These are phyloP conservation scores for Pelmatolapia mariae DNA, from an alignment of 2,113 vertebrate species.

Conservation along the genomic window DNA sequence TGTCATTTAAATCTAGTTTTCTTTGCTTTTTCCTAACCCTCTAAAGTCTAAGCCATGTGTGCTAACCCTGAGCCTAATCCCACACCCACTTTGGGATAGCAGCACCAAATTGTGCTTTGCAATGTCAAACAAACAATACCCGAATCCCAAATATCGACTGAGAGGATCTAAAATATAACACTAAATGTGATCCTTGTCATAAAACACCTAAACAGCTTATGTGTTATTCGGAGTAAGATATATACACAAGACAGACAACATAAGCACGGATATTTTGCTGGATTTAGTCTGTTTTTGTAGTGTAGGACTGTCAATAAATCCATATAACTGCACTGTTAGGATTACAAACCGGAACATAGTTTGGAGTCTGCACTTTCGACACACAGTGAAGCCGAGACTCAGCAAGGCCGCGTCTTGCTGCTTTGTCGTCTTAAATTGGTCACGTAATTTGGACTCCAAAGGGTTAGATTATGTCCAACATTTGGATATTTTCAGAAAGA, in stretches of 20 bases:
- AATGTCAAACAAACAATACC: background rate
- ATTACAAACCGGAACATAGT: background rate
- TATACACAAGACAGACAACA: background rate
- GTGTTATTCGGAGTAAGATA: background rate
- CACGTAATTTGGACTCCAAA: background rate
- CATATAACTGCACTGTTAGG: background rate
- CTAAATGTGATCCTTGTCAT: background rate
- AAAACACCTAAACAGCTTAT: background rate
- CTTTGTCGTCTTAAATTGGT: background rate
- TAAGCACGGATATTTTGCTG: background rate
- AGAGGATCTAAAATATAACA: background rate
- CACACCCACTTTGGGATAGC: background rate
- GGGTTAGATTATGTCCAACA: background rate
- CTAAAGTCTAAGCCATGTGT: background rate
- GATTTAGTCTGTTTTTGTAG: background rate
- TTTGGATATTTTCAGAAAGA: background rate
- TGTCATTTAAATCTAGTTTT: background rate
- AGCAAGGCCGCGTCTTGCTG: background rate
- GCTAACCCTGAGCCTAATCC: background rate
- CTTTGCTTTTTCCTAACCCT: background rate
- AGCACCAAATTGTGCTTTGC: background rate
- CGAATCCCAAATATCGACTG: background rate
- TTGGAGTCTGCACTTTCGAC: background rate
- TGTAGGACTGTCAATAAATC: background rate
- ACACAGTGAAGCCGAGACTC: background rate